A percentile compares a stretch with the other conserved stretches of the same genome.
Evolutionary conservation across 2,113 vertebrate genomes (phyloP).

Genomic region (Eira barbara): DNA sequence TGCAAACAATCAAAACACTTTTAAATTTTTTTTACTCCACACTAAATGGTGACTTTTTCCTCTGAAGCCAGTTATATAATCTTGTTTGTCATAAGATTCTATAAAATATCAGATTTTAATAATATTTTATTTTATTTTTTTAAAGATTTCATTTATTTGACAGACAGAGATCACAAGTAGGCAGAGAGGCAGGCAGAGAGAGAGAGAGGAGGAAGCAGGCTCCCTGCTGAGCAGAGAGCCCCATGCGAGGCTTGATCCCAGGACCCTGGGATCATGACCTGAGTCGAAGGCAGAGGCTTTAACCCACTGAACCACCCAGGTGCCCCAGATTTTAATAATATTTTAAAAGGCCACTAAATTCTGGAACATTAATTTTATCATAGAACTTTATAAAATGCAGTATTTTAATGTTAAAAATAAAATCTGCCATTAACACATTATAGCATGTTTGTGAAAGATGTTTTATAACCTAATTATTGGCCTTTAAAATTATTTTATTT

Average conservation of each 20-base stretch:
- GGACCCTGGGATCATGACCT: too few relatives aligned
- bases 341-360: neutral
- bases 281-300: too few relatives aligned
- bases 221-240: too few relatives aligned
- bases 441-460: neutral
- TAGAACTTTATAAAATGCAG: neutral
- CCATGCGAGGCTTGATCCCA: too few relatives aligned
- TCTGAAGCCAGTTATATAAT: neutral
- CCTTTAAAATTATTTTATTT: constrained; percentile 2
- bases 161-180: too few relatives aligned
- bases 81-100: neutral
- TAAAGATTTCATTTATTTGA: too few relatives aligned
- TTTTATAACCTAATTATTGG: neutral
- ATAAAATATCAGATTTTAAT: neutral
- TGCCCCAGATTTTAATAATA: neutral
- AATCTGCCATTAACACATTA: neutral
- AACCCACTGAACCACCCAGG: too few relatives aligned
- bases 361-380: neutral
- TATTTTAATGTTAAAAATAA: neutral
- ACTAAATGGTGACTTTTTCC: neutral
- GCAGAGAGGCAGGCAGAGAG: too few relatives aligned
- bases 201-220: too few relatives aligned
- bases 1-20: neutral
- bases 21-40: neutral
- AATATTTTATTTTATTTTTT: neutral